Base-by-base conservation (phyloP, 2,113 vertebrate genomes). In the Aphyosemion australe region DNA sequence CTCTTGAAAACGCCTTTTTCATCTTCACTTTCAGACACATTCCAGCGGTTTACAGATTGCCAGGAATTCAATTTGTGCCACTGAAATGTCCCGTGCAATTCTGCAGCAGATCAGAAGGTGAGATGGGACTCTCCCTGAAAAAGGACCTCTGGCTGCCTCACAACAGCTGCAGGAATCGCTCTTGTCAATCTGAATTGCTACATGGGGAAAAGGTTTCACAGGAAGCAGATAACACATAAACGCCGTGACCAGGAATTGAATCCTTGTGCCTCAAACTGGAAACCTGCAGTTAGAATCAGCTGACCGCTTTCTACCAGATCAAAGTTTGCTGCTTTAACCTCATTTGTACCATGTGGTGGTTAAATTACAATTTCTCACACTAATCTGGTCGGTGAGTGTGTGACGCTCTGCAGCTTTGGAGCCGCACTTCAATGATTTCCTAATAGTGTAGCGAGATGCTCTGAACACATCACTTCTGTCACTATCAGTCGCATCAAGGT, bases 1-100 rank as follows among this genome's bases (percentile, higher is more conserved):
- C 68, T 68, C 80, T 54, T 67, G 58, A 84, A 88, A 83, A 61
- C 59, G 49, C 59, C 18, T 63, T 75, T 80, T 72, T 77, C 64
- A 76, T 83, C 82, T 74, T 63, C 61, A 65, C 81, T 82, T 78
- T 79, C 78, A 78, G 74, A 80, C 76, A 72, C 82, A 65, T 84
- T 88, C 78, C 83, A 55, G 62, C 65, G 9, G 84, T 87, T 89
- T 81, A 88, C 83, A 92, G 88, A 90, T 88, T 84, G 84, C 75
- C 71, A 66, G 18, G 72, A 72, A 91, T 91, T 91, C 88, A 89
- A 91, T 93, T 90, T 93, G 87, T 80, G 72, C 75, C 83, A 56
- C 78, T 74, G 74, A 84, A 83, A 88, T 71, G 80, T 77, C 64
- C 73, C 18, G 15, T 65, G 70, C 81, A 70, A 83, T 85, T 87